Base-by-base conservation (phyloP, 2,113 vertebrate species). In the Prunella fulvescens region DNA sequence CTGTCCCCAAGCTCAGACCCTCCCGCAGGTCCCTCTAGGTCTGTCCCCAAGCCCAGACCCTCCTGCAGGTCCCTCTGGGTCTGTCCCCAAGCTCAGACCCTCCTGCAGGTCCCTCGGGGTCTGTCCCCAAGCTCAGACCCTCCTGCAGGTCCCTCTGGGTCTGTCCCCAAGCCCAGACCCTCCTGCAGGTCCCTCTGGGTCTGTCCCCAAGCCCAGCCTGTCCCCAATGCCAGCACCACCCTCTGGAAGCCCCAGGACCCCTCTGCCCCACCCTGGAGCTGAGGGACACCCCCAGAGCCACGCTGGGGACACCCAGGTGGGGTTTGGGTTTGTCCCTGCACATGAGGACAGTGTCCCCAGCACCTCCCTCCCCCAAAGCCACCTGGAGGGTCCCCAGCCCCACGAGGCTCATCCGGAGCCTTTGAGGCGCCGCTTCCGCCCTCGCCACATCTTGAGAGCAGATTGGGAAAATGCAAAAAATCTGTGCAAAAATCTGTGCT, bases 381-480 rank as follows among this genome's bases (percentile, higher is more conserved):
- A 58, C 71, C 83, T 58, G 44, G 20, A 44, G 62, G 62, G 37
- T 76, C 51, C 83, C 81, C 57, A 14, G 18, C 48, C 67, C 81
- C 40, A 12, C 56, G 1, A 6, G 81, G 70, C 24, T 50, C 60
- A 40, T 42, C 83, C 6, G 17, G 62, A 77, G 69, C 73, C 88
- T 93, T 81, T 87, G 85, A 96, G 62, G 29, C 8, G 39, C 88
- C 74, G 56, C 70, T 93, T 90, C 93, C 93, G 44, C 19, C 93
- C 82, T 51, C 23, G 25, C 61, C 88, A 69, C 96, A 96, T 96
- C 91, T 95, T 94, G 94, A 70, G 31, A 71, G 94, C 96, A 95
- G 79, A 94, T 93, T 90, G 91, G 74, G 15, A 11, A 84, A 85
- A 81, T 29, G 70, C 20, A 29, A 66, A 86, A 86, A 94, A 64